Percentiles rank a stretch among this genome's conserved stretches.
These are phyloP conservation scores for Ecliptopera silaceata DNA, from an alignment of 2,888 invertebrate genomes.

Conservation along the genomic window DNA sequence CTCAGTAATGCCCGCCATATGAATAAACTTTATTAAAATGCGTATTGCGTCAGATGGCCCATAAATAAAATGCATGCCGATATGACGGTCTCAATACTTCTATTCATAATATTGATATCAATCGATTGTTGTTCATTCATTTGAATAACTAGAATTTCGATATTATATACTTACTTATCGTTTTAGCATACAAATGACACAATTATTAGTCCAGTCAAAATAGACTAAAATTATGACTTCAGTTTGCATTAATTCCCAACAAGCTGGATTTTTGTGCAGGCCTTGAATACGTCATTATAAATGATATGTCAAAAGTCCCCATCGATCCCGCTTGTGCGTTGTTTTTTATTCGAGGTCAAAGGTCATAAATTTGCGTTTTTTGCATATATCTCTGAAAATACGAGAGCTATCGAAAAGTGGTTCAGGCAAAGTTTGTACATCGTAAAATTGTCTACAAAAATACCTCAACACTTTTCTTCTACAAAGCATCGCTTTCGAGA, in stretches of 20 bases:
- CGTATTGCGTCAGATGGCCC: constrained; percentile 35
- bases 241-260: constrained; percentile 1
- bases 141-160: constrained; percentile 17
- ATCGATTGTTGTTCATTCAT: constrained; percentile 34
- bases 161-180: background rate
- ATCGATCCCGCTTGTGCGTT: no score
- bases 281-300: no score
- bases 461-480: no score
- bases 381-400: no score
- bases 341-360: no score
- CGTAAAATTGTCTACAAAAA: no score
- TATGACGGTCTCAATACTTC: constrained; percentile 32
- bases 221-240: no score
- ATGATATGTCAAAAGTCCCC: no score
- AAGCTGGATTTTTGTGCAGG: background rate
- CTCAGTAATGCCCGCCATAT: constrained; percentile 15
- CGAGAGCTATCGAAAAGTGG: no score
- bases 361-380: no score
- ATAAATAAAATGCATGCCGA: constrained; percentile 33
- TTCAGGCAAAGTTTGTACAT: no score
- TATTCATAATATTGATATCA: constrained; percentile 34
- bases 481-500: no score
- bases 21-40: constrained; percentile 33
- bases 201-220: background rate
- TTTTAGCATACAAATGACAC: constrained; percentile 4